Conservation (phyloP, 35 echinoderm and acorn worm species). For the Chiridota heheva region DNA sequence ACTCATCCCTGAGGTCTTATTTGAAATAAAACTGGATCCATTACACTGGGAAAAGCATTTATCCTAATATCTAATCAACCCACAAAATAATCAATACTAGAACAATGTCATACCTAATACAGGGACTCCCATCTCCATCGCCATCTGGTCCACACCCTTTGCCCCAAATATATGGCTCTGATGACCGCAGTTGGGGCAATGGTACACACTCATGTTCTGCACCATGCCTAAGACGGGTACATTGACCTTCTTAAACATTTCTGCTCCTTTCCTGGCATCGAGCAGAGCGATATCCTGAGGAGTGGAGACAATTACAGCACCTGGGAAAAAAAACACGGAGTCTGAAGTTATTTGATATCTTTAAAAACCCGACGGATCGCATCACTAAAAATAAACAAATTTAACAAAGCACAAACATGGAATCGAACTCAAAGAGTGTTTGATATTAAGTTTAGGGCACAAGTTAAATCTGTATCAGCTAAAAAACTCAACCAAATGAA, state of each 20-base stretch:
- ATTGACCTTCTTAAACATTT: constrained; percentile 95
- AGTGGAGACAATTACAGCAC: constrained; percentile 94
- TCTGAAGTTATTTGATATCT: neutral
- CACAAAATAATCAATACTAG: neutral
- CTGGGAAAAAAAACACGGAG: constrained; percentile 27
- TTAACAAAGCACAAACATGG: neutral
- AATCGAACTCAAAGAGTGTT: neutral
- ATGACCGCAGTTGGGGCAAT: constrained; percentile 95
- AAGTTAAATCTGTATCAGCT: too few relatives aligned
- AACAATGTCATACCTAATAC: constrained; percentile 71
- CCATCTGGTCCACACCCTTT: constrained; percentile 62
- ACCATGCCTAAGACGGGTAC: constrained; percentile 86
- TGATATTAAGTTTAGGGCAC: too few relatives aligned
- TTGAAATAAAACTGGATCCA: neutral
- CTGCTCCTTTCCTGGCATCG: constrained; percentile 88
- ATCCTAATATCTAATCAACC: too few relatives aligned
- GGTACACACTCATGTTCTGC: constrained; percentile 96
- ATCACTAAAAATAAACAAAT: neutral
- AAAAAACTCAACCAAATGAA: too few relatives aligned
- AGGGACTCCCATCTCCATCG: constrained; percentile 66
- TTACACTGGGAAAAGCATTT: too few relatives aligned
- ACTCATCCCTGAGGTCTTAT: neutral
- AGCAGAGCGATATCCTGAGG: constrained; percentile 97
- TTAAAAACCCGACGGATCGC: neutral
- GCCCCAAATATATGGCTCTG: constrained; percentile 91